Evolutionary conservation across 2,113 vertebrate genomes (phyloP).

Genomic region (Seriola aureovittata): DNA sequence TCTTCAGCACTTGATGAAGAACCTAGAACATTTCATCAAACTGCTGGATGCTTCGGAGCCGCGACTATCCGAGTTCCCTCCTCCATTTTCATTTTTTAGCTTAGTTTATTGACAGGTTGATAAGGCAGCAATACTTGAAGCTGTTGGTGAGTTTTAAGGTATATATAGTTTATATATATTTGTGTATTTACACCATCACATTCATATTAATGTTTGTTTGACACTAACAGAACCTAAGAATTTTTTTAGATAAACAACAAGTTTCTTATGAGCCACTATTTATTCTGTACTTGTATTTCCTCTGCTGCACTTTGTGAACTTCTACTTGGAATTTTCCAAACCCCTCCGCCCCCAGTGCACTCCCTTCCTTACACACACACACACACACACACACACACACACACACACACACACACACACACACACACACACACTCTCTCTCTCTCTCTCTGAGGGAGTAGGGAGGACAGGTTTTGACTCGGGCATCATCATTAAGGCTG

Average conservation of each 20-base stretch:
- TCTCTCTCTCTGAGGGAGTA: neutral
- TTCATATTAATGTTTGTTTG: conserved; percentile 6
- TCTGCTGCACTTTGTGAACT: conserved; percentile 47
- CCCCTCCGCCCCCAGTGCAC: conserved; percentile 1
- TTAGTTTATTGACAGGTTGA: too few relatives aligned
- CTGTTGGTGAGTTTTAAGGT: too few relatives aligned
- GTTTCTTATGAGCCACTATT: neutral
- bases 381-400: neutral
- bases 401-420: conserved; percentile 1
- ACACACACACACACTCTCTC: conserved; percentile 17
- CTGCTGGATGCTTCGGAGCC: too few relatives aligned
- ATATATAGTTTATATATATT: too few relatives aligned
- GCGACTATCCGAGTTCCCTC: too few relatives aligned
- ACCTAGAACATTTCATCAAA: too few relatives aligned
- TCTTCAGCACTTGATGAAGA: too few relatives aligned
- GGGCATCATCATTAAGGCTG: conserved; percentile 37
- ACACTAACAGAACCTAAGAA: neutral
- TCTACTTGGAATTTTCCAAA: conserved; percentile 57
- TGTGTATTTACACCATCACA: neutral
- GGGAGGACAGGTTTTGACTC: conserved; percentile 40
- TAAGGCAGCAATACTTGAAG: too few relatives aligned
- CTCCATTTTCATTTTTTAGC: too few relatives aligned
- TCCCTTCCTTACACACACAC: neutral
- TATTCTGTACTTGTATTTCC: conserved; percentile 25
- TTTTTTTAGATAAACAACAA: neutral